Evolutionary conservation across 2,888 invertebrate genomes (phyloP).

Genomic region (Andrena bicolor): DNA sequence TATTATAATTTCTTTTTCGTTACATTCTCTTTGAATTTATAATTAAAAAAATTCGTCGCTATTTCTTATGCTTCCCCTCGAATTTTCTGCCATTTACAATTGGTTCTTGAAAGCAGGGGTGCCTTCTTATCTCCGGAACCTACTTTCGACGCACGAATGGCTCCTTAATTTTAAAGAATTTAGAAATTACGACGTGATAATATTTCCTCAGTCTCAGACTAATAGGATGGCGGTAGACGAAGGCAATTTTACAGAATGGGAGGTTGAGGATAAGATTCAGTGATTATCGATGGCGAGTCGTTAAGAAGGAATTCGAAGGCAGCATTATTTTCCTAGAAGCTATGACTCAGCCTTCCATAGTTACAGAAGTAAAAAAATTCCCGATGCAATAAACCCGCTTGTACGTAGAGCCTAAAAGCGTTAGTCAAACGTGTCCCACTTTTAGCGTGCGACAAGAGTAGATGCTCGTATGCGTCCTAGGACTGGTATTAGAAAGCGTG

Average conservation of each 20-base stretch:
- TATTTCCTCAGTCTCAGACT: neutral
- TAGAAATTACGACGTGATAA: neutral
- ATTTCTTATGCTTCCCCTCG: too few relatives aligned
- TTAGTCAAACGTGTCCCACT: conserved; percentile 51
- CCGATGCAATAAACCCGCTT: conserved; percentile 27
- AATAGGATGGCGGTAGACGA: neutral
- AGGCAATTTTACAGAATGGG: neutral
- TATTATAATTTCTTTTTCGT: too few relatives aligned
- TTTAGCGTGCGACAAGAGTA: conserved; percentile 33
- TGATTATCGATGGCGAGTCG: neutral
- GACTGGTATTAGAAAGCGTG: conserved; percentile 75
- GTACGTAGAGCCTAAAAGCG: conserved; percentile 25
- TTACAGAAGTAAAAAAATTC: conserved; percentile 19
- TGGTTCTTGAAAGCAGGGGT: too few relatives aligned
- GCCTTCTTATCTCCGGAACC: too few relatives aligned
- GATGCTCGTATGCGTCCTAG: conserved; percentile 53
- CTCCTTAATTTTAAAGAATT: neutral
- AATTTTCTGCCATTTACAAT: too few relatives aligned
- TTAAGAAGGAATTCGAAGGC: conserved; percentile 6
- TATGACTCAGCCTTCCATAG: conserved; percentile 24
- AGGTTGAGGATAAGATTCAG: neutral
- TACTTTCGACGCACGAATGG: neutral
- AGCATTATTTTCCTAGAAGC: conserved; percentile 21
- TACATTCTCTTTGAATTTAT: too few relatives aligned
- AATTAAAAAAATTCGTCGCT: too few relatives aligned